phyloP scores from a whole-genome alignment of 1,140 invertebrate genomes.

The Adoxophyes honmai region DNA sequence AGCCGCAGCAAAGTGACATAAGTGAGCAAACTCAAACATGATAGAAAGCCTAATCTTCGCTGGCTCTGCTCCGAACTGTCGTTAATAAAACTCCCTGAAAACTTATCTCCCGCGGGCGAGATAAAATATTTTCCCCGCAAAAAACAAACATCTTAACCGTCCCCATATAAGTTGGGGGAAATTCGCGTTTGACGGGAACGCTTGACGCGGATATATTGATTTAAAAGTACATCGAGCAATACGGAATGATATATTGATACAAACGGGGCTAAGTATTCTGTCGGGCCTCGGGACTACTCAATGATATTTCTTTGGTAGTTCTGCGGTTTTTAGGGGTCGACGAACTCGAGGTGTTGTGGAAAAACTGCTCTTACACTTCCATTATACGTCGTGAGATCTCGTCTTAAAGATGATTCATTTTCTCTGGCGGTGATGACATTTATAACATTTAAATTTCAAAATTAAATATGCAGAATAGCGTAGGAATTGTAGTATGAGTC shows the following conservation, averaged over 20 bases:
- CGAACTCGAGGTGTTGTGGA: no score
- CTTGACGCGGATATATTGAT: conserved; percentile 2
- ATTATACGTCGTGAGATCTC: no score
- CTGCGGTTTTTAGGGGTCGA: background rate
- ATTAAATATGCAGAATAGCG: no score
- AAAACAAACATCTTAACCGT: conserved; percentile 43
- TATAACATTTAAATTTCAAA: no score
- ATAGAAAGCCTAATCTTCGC: conserved; percentile 47
- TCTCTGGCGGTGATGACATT: no score
- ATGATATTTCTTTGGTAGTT: no score
- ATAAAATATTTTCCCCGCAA: conserved; percentile 49
- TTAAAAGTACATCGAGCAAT: conserved; percentile 3
- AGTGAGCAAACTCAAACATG: conserved; percentile 32
- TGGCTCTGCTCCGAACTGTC: conserved; percentile 43
- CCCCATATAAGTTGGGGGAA: conserved; percentile 16
- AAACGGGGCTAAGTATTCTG: background rate
- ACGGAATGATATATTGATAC: background rate
- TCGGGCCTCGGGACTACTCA: no score
- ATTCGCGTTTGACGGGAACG: background rate
- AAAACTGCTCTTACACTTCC: no score
- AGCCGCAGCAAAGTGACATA: conserved; percentile 29
- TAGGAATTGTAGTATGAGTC: no score
- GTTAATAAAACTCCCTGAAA: conserved; percentile 56
- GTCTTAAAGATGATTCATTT: no score
- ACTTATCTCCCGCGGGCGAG: conserved; percentile 49